Percentiles rank a stretch among this genome's conserved stretches.
These are phyloP conservation scores for Heloderma charlesbogerti DNA, from an alignment of 2,113 vertebrate species.

Conservation along the genomic window DNA sequence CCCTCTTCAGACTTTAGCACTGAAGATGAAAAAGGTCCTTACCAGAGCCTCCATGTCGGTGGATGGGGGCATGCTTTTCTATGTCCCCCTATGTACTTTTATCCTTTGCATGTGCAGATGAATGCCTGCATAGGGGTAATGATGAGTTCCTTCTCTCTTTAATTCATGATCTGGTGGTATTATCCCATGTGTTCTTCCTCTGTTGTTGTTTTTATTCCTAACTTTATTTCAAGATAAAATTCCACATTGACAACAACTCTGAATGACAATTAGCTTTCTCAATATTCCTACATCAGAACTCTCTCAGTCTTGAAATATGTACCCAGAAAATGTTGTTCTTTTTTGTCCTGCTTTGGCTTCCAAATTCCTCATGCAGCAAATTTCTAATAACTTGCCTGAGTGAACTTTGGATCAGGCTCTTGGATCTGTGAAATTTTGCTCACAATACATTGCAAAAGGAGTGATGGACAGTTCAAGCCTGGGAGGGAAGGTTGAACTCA, in stretches of 20 bases:
- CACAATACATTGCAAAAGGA: background rate
- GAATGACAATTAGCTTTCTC: background rate
- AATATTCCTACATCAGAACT: background rate
- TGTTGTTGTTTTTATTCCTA: background rate
- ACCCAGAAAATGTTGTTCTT: background rate
- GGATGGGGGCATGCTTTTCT: too few relatives aligned
- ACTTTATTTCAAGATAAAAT: background rate
- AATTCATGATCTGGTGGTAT: background rate
- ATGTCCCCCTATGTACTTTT: too few relatives aligned
- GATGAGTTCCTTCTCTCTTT: too few relatives aligned
- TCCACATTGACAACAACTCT: background rate
- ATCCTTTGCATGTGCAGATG: background rate
- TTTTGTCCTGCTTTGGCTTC: background rate
- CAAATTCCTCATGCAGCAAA: constrained; percentile 9
- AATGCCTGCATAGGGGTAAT: too few relatives aligned
- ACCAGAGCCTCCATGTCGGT: too few relatives aligned
- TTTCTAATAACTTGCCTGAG: constrained; percentile 38
- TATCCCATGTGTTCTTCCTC: background rate
- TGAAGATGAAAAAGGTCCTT: too few relatives aligned
- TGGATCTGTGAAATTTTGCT: background rate
- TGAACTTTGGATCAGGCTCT: constrained; percentile 19
- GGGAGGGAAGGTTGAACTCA: background rate
- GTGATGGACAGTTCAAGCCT: background rate
- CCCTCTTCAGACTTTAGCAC: too few relatives aligned
- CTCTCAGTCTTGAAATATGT: background rate